phyloP scores from a whole-genome alignment of 2,888 invertebrate genomes.

The Synanthedon andrenaeformis region DNA sequence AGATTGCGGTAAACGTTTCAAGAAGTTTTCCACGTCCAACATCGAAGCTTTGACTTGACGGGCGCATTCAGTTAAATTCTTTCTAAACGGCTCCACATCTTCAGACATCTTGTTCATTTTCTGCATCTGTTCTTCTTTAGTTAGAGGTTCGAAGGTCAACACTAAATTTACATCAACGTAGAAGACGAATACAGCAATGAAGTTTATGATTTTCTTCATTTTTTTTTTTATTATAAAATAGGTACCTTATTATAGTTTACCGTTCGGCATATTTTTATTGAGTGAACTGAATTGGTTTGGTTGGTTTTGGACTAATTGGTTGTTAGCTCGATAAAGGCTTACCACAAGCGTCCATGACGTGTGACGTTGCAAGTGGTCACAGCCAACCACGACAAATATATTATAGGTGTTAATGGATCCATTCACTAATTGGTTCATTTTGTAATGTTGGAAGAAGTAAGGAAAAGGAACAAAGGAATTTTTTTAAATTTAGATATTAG shows the following conservation, averaged over 20 bases:
- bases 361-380: too few relatives aligned
- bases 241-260: too few relatives aligned
- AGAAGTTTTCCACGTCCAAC: constrained; percentile 46
- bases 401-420: too few relatives aligned
- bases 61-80: constrained; percentile 51
- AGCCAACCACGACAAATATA: too few relatives aligned
- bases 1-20: constrained; percentile 48
- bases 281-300: background rate
- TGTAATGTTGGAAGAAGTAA: too few relatives aligned
- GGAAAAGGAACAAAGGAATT: too few relatives aligned
- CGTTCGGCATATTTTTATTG: background rate
- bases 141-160: constrained; percentile 36
- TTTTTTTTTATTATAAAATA: background rate
- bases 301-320: background rate
- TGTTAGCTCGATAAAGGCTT: background rate
- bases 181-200: background rate
- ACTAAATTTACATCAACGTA: constrained; percentile 15
- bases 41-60: constrained; percentile 47
- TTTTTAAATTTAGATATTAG: too few relatives aligned
- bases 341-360: too few relatives aligned
- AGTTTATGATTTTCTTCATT: background rate
- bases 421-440: too few relatives aligned
- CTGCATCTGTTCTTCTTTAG: constrained; percentile 48
- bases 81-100: constrained; percentile 52
- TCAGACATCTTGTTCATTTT: constrained; percentile 35